Percentiles rank a stretch among this genome's conserved stretches.
Evolutionary conservation across 2,113 vertebrate species (phyloP).

Genomic region (Butastur rufipennis): DNA sequence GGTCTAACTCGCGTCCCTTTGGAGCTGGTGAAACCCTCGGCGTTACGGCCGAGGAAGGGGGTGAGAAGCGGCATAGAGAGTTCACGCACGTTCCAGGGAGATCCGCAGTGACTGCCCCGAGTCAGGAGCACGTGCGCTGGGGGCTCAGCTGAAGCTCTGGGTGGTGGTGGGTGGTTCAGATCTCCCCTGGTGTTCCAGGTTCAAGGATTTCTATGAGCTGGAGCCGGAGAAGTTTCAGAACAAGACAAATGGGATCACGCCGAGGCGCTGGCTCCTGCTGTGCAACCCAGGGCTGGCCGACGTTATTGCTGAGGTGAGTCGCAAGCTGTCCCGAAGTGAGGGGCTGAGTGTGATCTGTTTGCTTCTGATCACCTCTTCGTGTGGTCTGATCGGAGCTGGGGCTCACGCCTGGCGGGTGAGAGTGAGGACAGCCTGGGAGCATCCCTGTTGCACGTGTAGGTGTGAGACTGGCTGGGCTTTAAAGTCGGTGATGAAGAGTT

Average conservation of each 20-base stretch:
- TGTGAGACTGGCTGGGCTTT: background rate
- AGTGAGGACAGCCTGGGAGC: background rate
- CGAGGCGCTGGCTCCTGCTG: constrained; percentile 86
- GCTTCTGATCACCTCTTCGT: no score
- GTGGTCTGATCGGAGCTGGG: background rate
- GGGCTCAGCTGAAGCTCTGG: background rate
- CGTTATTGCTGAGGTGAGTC: constrained; percentile 80
- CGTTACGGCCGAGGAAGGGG: background rate
- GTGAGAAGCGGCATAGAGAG: background rate
- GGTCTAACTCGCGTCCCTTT: background rate
- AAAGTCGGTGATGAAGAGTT: background rate
- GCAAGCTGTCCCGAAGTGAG: background rate
- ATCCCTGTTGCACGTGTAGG: accelerated
- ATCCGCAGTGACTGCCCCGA: background rate
- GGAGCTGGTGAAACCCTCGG: background rate
- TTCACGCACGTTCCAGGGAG: background rate
- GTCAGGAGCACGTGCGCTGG: accelerated
- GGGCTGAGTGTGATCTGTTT: accelerated
- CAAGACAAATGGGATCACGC: constrained; percentile 88
- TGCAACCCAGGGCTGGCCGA: constrained; percentile 86
- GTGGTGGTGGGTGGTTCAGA: background rate
- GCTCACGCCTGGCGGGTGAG: background rate
- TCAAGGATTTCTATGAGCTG: constrained; percentile 86
- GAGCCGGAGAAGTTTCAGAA: constrained; percentile 89
- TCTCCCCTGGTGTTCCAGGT: constrained; percentile 65